Evolutionary conservation across 2,113 vertebrate species (phyloP).

Genomic region (Ursus arctos): DNA sequence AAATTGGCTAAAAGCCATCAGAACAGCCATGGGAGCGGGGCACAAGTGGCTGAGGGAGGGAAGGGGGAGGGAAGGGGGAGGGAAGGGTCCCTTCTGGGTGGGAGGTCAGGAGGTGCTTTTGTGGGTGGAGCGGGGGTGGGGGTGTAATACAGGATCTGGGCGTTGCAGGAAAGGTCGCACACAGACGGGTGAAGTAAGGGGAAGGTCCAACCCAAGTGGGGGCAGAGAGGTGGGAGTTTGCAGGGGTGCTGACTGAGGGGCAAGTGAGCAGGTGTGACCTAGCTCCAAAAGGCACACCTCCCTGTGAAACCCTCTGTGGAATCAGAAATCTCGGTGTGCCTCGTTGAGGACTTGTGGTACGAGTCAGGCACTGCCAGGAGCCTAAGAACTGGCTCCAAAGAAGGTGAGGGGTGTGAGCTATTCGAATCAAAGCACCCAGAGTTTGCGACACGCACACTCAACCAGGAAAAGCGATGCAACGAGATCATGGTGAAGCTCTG

Average conservation of each 20-base stretch:
- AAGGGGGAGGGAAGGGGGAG: neutral
- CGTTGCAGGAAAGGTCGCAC: neutral
- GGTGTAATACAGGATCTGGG: neutral
- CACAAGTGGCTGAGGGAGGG: neutral
- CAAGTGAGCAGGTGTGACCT: neutral
- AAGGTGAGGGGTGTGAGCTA: neutral
- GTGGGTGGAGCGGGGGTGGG: accelerated
- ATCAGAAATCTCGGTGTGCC: neutral
- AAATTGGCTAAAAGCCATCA: neutral
- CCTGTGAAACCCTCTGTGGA: neutral
- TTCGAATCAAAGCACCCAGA: neutral
- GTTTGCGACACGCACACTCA: neutral
- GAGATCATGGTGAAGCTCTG: neutral
- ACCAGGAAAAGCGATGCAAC: neutral
- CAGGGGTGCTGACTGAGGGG: too few relatives aligned
- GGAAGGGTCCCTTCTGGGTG: neutral
- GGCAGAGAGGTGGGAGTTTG: neutral
- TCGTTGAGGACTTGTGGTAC: too few relatives aligned
- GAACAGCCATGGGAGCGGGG: neutral
- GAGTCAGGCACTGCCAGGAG: neutral
- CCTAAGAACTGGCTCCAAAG: neutral
- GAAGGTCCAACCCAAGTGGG: neutral
- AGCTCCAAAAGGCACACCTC: neutral
- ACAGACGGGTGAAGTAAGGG: neutral
- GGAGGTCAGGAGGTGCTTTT: neutral